These are phyloP conservation scores for Eurystomus glaucurus DNA, from an alignment of 2,797 vertebrate species.

Conservation along the genomic window DNA sequence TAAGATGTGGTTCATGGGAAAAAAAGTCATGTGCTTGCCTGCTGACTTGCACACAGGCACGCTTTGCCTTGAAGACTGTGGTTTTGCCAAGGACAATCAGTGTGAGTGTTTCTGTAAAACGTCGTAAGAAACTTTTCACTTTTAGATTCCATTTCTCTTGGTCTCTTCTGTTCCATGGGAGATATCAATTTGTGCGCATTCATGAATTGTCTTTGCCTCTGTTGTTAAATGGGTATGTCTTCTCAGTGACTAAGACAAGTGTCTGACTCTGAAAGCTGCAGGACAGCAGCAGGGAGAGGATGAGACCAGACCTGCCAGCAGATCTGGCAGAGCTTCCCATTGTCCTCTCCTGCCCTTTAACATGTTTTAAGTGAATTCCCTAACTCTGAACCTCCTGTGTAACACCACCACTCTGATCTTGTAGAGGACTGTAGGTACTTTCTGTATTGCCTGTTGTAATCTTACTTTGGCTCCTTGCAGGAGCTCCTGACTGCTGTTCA, in stretches of 20 bases:
- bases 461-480: not conserved
- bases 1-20: not conserved
- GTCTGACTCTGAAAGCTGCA: not conserved
- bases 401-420: not conserved
- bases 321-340: not conserved
- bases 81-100: not conserved
- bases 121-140: not conserved
- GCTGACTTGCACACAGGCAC: not conserved
- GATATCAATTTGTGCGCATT: not conserved
- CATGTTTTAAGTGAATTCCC: not conserved
- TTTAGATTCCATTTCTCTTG: not conserved
- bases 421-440: not conserved
- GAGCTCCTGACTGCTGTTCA: not conserved
- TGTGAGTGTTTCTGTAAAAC: not conserved
- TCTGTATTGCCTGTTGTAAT: not conserved
- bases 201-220: not conserved
- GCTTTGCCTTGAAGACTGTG: not conserved
- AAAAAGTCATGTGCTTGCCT: not conserved
- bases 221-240: not conserved
- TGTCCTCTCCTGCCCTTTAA: not conserved
- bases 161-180: not conserved
- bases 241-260: not conserved
- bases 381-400: not conserved
- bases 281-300: not conserved
- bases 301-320: not conserved